phyloP scores from a whole-genome alignment of 2,888 invertebrate genomes.

The Drosophila paucipuncta region DNA sequence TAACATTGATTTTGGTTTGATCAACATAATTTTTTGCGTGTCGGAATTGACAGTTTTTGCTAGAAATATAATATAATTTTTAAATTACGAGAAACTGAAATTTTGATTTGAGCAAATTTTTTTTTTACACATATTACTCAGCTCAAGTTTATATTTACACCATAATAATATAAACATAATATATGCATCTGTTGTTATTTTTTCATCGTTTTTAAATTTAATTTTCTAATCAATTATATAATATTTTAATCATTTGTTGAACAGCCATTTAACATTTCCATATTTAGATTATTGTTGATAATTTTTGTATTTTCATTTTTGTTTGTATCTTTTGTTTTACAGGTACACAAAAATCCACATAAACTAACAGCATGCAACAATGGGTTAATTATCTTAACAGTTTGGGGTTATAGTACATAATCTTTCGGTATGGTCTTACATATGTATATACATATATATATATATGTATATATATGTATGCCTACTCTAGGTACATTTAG shows the following conservation, averaged over 20 bases:
- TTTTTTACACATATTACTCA: conserved; percentile 34
- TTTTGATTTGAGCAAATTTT: conserved; percentile 64
- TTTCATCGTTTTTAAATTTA: conserved; percentile 26
- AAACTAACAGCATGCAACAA: conserved; percentile 74
- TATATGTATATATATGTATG: neutral
- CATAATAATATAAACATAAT: conserved; percentile 11
- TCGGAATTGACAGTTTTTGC: conserved; percentile 67
- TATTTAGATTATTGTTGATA: conserved; percentile 65
- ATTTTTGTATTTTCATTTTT: conserved; percentile 12
- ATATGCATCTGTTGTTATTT: neutral
- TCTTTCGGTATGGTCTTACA: conserved; percentile 10
- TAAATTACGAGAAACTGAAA: conserved; percentile 17
- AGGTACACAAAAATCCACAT: conserved; percentile 71
- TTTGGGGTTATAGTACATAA: conserved; percentile 10
- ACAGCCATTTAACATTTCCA: conserved; percentile 73
- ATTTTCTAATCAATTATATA: conserved; percentile 36
- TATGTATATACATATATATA: conserved; percentile 2
- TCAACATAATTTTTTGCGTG: conserved; percentile 24
- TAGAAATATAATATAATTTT: conserved; percentile 32
- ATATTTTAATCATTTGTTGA: conserved; percentile 30
- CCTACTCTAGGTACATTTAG: conserved; percentile 34
- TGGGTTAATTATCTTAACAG: conserved; percentile 41
- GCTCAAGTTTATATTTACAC: conserved; percentile 37
- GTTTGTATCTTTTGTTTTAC: conserved; percentile 44
- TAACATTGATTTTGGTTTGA: conserved; percentile 23